phyloP scores from a whole-genome alignment of 1,140 invertebrate genomes.

The Zaprionus taronus region DNA sequence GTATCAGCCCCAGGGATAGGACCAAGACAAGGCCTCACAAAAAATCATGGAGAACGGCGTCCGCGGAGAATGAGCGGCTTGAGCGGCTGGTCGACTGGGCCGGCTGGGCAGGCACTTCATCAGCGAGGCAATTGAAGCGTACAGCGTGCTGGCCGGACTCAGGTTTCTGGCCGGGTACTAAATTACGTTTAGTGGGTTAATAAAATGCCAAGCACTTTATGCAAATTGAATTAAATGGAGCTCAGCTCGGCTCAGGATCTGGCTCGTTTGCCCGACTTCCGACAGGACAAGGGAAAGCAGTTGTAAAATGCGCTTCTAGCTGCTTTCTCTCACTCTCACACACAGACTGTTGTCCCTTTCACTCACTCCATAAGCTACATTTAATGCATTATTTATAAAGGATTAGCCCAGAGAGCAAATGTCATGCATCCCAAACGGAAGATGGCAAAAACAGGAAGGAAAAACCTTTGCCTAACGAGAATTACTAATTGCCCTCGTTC shows the following conservation, averaged over 20 bases:
- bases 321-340: slow-evolving; percentile 27
- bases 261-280: slow-evolving; percentile 44
- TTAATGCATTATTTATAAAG: slow-evolving; percentile 80
- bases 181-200: slow-evolving; percentile 79
- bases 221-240: slow-evolving; percentile 76
- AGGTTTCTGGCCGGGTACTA: slow-evolving; percentile 55
- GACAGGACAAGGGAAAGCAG: slow-evolving; percentile 42
- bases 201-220: slow-evolving; percentile 76
- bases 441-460: slow-evolving; percentile 58
- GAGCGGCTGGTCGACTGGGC: slow-evolving; percentile 11
- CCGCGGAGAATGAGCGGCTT: background rate
- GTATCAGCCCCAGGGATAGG: slow-evolving; percentile 57
- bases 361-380: slow-evolving; percentile 40
- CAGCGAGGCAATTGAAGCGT: slow-evolving; percentile 67
- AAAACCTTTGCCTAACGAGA: slow-evolving; percentile 74
- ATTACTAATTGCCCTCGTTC: slow-evolving; percentile 65
- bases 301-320: slow-evolving; percentile 36
- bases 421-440: slow-evolving; percentile 58
- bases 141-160: slow-evolving; percentile 34
- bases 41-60: slow-evolving; percentile 27
- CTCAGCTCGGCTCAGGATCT: slow-evolving; percentile 44
- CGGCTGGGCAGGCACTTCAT: slow-evolving; percentile 51
- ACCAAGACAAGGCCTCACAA: slow-evolving; percentile 18
- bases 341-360: background rate
- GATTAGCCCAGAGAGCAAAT: slow-evolving; percentile 58